phyloP scores from a whole-genome alignment of 2,797 vertebrate species.

The Ceryle rudis region DNA sequence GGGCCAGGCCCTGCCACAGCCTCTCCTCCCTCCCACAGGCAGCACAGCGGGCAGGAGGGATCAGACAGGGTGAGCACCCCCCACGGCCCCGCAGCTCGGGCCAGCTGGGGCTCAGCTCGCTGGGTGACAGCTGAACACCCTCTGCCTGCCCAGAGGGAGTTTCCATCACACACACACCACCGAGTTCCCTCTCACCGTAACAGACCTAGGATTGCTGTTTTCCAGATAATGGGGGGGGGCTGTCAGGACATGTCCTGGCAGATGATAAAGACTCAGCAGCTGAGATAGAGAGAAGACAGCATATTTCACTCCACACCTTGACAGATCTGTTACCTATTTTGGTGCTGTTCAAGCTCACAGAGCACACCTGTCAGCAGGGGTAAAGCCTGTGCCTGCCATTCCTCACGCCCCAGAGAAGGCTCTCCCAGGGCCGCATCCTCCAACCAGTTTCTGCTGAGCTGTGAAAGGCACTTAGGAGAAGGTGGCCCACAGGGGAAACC shows the following conservation, averaged over 20 bases:
- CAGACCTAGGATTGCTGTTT: neutral
- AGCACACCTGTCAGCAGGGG: neutral
- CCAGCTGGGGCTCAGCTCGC: accelerated
- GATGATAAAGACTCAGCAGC: neutral
- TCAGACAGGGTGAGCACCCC: neutral
- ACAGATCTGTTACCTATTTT: neutral
- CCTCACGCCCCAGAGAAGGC: neutral
- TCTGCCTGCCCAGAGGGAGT: neutral
- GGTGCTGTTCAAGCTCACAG: neutral
- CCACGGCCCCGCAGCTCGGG: neutral
- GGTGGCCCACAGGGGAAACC: neutral
- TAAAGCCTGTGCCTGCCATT: neutral
- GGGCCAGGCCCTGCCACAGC: neutral
- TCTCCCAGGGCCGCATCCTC: neutral
- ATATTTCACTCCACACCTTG: constrained; percentile 22
- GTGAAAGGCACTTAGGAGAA: neutral
- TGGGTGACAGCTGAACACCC: neutral
- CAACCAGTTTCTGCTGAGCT: neutral
- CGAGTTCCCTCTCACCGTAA: neutral
- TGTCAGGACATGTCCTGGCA: neutral
- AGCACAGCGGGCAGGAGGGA: neutral
- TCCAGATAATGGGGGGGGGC: neutral
- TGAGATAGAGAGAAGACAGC: constrained; percentile 5
- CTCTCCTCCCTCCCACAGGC: neutral
- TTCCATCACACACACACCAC: neutral